These are phyloP conservation scores for Ormyrus thymus DNA, from an alignment of 2,888 invertebrate species.

Conservation along the genomic window DNA sequence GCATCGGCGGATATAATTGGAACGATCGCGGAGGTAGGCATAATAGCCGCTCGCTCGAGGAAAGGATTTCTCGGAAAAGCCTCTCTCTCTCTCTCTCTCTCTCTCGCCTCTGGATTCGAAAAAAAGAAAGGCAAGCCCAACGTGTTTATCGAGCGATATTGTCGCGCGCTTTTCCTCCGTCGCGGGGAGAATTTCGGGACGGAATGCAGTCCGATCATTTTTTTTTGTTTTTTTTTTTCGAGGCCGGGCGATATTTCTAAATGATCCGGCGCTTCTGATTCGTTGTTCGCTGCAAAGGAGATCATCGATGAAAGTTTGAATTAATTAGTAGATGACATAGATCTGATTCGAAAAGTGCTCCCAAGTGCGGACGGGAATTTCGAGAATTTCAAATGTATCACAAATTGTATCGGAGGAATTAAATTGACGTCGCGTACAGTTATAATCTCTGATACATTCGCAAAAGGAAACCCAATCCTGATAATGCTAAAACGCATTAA, in stretches of 20 bases:
- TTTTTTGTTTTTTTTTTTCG: neutral
- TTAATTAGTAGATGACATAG: too few species aligned
- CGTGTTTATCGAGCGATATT: neutral
- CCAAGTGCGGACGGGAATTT: too few species aligned
- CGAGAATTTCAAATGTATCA: too few species aligned
- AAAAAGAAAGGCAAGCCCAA: neutral
- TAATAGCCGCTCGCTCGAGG: neutral
- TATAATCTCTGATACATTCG: too few species aligned
- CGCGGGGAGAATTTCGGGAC: neutral
- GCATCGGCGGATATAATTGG: slow-evolving; percentile 43
- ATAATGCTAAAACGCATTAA: too few species aligned
- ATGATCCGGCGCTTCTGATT: too few species aligned
- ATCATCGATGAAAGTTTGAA: too few species aligned
- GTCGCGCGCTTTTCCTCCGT: neutral
- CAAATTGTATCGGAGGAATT: too few species aligned
- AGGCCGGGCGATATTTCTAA: neutral
- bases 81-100: slow-evolving; percentile 1
- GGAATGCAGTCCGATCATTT: neutral
- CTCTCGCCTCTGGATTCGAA: neutral
- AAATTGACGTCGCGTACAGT: too few species aligned
- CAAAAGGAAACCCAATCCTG: too few species aligned
- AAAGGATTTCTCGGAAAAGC: slow-evolving; percentile 41
- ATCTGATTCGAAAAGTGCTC: too few species aligned
- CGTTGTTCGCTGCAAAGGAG: too few species aligned
- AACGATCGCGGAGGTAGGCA: slow-evolving; percentile 22